Evolutionary conservation across 1,140 invertebrate species (phyloP).

Genomic region (Ericerus pela): DNA sequence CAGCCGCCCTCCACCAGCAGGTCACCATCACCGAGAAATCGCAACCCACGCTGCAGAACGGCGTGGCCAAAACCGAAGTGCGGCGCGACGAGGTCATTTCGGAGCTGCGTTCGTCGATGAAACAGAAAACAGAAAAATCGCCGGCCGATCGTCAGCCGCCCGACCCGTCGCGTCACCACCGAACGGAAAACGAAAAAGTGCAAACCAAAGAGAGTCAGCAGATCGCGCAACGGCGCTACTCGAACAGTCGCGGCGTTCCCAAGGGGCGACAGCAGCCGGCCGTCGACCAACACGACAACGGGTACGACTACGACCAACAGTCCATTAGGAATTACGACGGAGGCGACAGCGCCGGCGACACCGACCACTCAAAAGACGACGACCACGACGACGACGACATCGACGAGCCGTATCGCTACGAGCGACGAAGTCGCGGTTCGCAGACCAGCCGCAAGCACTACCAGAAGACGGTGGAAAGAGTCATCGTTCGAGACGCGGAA

Average conservation of each 20-base stretch:
- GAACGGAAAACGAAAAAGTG: slow-evolving; percentile 5
- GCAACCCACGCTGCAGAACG: background rate
- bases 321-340: background rate
- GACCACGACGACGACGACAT: background rate
- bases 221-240: slow-evolving; percentile 12
- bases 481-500: slow-evolving; percentile 8
- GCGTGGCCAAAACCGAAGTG: background rate
- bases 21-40: background rate
- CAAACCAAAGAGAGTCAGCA: slow-evolving; percentile 5
- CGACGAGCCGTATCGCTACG: background rate
- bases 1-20: background rate
- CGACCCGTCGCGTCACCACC: background rate
- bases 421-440: slow-evolving; percentile 4
- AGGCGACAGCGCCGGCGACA: background rate
- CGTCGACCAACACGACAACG: slow-evolving; percentile 6
- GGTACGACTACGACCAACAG: slow-evolving; percentile 9
- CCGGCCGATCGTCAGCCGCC: too few species aligned
- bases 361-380: background rate
- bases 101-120: slow-evolving; percentile 4
- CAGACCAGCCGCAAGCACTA: slow-evolving; percentile 2
- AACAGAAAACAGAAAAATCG: too few species aligned
- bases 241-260: slow-evolving; percentile 16
- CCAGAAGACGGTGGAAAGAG: slow-evolving; percentile 9
- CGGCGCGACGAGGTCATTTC: slow-evolving; percentile 2
- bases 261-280: slow-evolving; percentile 8